Base-by-base conservation (phyloP, 1,140 invertebrate species). In the Bombus superbus region DNA sequence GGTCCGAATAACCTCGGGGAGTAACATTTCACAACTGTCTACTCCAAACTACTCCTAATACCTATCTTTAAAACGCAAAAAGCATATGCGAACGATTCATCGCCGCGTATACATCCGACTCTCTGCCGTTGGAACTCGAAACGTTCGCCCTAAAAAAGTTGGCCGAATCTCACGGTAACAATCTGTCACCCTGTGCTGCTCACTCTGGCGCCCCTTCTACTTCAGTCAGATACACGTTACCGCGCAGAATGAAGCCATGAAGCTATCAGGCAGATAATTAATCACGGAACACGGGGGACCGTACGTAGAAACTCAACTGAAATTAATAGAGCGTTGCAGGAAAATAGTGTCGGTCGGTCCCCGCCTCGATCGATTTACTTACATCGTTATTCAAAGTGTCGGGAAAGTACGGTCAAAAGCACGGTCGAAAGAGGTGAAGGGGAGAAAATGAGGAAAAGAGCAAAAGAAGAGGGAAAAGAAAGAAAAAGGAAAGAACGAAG, bases 321-420 rank as follows among this genome's bases (percentile, higher is more conserved):
- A 77, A 83, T 76, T 83, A 83, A 80, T 80, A 47, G 78, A 68
- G 32, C 32, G 78, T 69, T 53, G 75, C 75, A 77, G 64, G 78
- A 53, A 53, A 80, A 69, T 80, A 68, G 64, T 53, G 73, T 77
- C 53, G 74, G 72, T 66, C 81, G 72, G 62, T 66, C 62, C 25
- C 47, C 71, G 28, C 62, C 47, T 28, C 73, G 81, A 77, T 83
- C 74, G 74, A 83, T 83, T 78, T 83, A 77, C 74, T 83, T 83
- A 57, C 82, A 83, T 83, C 82, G 82, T 83, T 83, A 83, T 83
- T 83, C 82, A 83, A 83, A 83, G 82, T 83, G 82, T 83, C 82
- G 74, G n/a, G 82, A 83, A 83, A 78, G 74, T 35, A 83, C 73
- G 82, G 47, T 47, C 62, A 42, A 83, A 53, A 83, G 68, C 42